Percentiles rank a stretch among this genome's conserved stretches.
These are phyloP conservation scores for Dynastes maya DNA, from an alignment of 2,888 invertebrate genomes.

Conservation along the genomic window DNA sequence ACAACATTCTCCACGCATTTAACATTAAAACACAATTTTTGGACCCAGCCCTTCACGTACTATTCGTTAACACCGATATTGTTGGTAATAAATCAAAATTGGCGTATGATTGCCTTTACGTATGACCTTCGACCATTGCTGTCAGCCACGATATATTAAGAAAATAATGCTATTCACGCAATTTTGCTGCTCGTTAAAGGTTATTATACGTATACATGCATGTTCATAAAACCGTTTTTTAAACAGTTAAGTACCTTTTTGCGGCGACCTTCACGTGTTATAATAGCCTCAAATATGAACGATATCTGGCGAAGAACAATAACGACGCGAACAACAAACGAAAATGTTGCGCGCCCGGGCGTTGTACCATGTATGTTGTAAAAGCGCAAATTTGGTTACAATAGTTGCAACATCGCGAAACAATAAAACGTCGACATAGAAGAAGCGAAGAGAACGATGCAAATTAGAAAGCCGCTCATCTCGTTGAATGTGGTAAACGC, in stretches of 20 bases:
- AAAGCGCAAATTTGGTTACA: not conserved
- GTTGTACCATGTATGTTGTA: not conserved
- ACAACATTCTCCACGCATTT: no score
- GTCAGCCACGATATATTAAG: not conserved
- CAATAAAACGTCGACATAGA: not conserved
- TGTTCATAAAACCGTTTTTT: conserved; percentile 34
- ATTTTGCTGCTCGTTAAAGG: not conserved
- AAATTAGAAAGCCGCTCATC: conserved; percentile 6
- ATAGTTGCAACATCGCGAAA: conserved; percentile 1
- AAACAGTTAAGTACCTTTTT: conserved; percentile 34
- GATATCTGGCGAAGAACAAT: conserved; percentile 2
- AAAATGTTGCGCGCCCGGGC: not conserved
- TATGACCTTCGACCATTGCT: not conserved
- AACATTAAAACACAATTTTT: no score
- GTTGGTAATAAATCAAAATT: no score
- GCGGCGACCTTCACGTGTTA: not conserved
- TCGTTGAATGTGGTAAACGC: not conserved
- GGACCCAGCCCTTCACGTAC: no score
- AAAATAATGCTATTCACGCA: not conserved
- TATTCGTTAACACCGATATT: no score
- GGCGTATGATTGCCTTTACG: not conserved
- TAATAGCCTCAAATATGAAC: conserved; percentile 6
- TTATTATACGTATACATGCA: not conserved
- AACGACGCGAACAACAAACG: not conserved
- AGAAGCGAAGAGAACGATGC: conserved; percentile 1